phyloP scores from a whole-genome alignment of 1,140 invertebrate species.

The Mercenaria mercenaria region DNA sequence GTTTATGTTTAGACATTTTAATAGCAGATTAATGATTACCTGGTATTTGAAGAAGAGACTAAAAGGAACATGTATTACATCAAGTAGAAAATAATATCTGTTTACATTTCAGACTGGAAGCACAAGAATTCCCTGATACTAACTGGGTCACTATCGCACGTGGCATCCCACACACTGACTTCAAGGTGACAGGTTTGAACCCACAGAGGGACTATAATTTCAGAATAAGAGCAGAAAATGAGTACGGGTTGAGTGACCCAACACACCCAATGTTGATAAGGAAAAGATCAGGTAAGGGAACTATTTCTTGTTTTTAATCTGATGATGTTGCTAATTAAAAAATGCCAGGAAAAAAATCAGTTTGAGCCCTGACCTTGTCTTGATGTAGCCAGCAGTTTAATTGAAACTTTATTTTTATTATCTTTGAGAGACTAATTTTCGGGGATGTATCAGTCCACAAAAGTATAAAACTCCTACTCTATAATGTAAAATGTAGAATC shows the following conservation, averaged over 20 bases:
- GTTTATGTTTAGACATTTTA: too few relatives aligned
- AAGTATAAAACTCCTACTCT: too few relatives aligned
- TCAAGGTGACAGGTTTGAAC: slow-evolving; percentile 76
- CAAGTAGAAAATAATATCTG: too few relatives aligned
- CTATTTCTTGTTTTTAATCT: not conserved
- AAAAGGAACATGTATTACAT: too few relatives aligned
- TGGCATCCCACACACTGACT: slow-evolving; percentile 80
- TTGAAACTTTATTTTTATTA: too few relatives aligned
- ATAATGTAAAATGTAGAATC: too few relatives aligned
- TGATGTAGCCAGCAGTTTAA: too few relatives aligned
- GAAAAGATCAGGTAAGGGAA: slow-evolving; percentile 76
- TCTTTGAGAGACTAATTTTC: too few relatives aligned
- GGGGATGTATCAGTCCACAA: too few relatives aligned
- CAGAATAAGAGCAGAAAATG: slow-evolving; percentile 93
- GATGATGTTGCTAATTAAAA: not conserved
- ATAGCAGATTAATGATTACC: too few relatives aligned
- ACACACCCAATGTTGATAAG: slow-evolving; percentile 78
- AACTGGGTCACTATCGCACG: slow-evolving; percentile 78
- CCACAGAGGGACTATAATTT: slow-evolving; percentile 81
- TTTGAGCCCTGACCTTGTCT: too few relatives aligned
- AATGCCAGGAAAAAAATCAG: not conserved
- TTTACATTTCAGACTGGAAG: slow-evolving; percentile 69
- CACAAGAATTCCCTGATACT: slow-evolving; percentile 75
- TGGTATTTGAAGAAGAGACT: too few relatives aligned
- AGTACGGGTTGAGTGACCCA: slow-evolving; percentile 86